Percentiles rank a stretch among this genome's conserved stretches.
Conservation (phyloP, 2,113 vertebrate genomes). For the Bufo gargarizans region DNA sequence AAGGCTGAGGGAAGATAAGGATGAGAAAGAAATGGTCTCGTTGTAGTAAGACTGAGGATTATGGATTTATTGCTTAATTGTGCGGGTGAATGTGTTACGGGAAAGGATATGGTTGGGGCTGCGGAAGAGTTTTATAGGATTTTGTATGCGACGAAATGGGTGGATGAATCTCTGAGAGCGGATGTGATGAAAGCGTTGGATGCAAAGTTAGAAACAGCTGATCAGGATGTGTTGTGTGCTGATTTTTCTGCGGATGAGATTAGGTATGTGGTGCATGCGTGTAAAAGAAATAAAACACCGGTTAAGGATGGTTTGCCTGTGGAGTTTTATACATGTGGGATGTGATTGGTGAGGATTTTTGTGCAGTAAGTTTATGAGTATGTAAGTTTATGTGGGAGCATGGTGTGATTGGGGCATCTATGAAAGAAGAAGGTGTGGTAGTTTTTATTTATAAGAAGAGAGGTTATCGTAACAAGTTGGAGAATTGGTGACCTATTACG, state of each 20-base stretch:
- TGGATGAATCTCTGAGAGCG: neutral
- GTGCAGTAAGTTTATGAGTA: no score
- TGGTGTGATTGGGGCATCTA: neutral
- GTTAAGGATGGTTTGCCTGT: no score
- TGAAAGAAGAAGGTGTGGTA: neutral
- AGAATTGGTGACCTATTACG: neutral
- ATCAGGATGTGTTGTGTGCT: neutral
- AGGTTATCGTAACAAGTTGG: neutral
- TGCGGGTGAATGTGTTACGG: accelerated
- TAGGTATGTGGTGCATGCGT: neutral
- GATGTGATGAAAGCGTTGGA: neutral
- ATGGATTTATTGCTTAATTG: neutral
- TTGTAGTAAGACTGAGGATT: no score
- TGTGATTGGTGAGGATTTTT: no score
- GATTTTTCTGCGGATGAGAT: neutral
- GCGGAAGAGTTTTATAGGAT: neutral
- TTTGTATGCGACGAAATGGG: neutral
- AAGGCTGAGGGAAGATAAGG: neutral
- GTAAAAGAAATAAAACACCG: neutral
- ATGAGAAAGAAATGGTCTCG: neutral
- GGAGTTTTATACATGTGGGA: no score
- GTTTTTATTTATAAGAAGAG: neutral
- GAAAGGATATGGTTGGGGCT: neutral
- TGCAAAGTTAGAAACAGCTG: accelerated
- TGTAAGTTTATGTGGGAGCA: no score